Evolutionary conservation across 2,888 invertebrate species (phyloP).

Genomic region (Catocala nupta): DNA sequence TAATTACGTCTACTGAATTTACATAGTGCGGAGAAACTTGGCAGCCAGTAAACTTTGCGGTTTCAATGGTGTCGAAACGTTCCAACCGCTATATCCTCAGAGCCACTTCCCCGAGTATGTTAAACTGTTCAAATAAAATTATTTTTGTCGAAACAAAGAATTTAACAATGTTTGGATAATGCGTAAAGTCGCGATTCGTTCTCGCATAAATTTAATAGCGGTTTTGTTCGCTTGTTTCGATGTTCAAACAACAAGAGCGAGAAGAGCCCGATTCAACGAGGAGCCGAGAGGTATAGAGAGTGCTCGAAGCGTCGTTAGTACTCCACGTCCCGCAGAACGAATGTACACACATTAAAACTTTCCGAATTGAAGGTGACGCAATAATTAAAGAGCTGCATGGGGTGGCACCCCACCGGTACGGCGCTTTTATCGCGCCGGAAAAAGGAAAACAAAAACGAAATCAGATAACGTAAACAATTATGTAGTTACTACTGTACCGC

Average conservation of each 20-base stretch:
- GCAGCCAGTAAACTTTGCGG: constrained; percentile 67
- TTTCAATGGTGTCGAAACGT: constrained; percentile 64
- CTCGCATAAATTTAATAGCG: constrained; percentile 68
- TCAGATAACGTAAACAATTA: constrained; percentile 24
- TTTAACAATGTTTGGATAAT: constrained; percentile 39
- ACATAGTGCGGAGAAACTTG: constrained; percentile 74
- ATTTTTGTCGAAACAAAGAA: constrained; percentile 42
- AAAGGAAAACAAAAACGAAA: constrained; percentile 52
- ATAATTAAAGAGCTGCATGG: constrained; percentile 71
- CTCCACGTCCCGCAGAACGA: constrained; percentile 70
- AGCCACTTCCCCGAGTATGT: constrained; percentile 39
- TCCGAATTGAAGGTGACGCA: constrained; percentile 76
- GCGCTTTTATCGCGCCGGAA: constrained; percentile 55
- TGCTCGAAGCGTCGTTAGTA: constrained; percentile 75
- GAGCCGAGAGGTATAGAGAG: constrained; percentile 73
- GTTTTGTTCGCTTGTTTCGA: constrained; percentile 75
- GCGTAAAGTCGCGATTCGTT: constrained; percentile 55
- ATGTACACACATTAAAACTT: constrained; percentile 85
- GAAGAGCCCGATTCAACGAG: constrained; percentile 70
- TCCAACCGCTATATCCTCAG: constrained; percentile 50
- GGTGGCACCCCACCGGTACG: constrained; percentile 56
- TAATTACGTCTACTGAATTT: constrained; percentile 75
- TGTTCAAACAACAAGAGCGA: constrained; percentile 79
- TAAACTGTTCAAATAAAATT: constrained; percentile 48
- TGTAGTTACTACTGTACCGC: constrained; percentile 10